phyloP scores from a whole-genome alignment of 2,888 invertebrate genomes.

The Acrobasis repandana region DNA sequence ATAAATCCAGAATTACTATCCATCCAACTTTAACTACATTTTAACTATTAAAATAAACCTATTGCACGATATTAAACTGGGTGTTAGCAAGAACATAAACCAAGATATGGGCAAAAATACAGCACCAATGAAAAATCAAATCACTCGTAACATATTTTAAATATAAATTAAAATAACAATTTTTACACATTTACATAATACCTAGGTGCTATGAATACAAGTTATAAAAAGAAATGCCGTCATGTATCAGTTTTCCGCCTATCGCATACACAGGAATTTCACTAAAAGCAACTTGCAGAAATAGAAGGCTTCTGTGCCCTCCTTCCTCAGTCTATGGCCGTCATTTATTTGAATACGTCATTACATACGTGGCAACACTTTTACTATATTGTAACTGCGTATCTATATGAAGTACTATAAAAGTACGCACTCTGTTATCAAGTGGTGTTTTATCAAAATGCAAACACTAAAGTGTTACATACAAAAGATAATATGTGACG shows the following conservation, averaged over 20 bases:
- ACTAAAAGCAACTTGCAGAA: slow-evolving; percentile 7
- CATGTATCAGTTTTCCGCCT: slow-evolving; percentile 1
- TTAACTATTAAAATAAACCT: slow-evolving; percentile 19
- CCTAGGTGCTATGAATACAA: slow-evolving; percentile 31
- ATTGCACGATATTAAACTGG: slow-evolving; percentile 24
- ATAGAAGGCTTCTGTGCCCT: not conserved
- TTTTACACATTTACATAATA: slow-evolving; percentile 72
- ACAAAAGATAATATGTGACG: too few relatives aligned
- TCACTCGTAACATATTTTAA: slow-evolving; percentile 59
- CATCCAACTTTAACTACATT: slow-evolving; percentile 25
- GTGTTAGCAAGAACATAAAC: slow-evolving; percentile 14
- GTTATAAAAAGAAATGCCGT: slow-evolving; percentile 22
- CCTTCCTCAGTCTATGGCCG: slow-evolving; percentile 4
- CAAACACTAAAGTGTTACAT: slow-evolving; percentile 21
- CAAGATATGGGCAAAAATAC: slow-evolving; percentile 39
- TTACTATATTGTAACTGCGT: not conserved
- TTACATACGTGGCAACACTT: not conserved
- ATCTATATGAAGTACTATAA: not conserved
- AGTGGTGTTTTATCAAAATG: slow-evolving; percentile 3
- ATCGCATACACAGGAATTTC: slow-evolving; percentile 13
- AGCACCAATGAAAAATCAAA: slow-evolving; percentile 58
- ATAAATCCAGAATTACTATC: slow-evolving; percentile 31
- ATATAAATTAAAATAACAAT: slow-evolving; percentile 67
- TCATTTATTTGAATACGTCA: not conserved
- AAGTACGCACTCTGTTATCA: slow-evolving; percentile 1